phyloP scores from a whole-genome alignment of 1,140 invertebrate genomes.

The Cecropterus lyciades region DNA sequence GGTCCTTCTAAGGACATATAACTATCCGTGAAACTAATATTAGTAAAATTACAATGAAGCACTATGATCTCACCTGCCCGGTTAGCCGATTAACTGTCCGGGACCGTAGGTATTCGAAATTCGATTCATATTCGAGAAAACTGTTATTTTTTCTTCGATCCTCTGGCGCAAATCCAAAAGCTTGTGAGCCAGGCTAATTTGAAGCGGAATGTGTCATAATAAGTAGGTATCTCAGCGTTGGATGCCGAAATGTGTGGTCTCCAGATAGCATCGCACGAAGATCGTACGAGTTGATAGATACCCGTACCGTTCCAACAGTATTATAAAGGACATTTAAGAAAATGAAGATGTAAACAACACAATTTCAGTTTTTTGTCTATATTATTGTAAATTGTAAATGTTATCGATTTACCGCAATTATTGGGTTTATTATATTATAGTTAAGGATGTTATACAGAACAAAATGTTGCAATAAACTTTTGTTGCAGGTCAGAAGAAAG shows the following conservation, averaged over 20 bases:
- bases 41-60: neutral
- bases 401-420: too few species aligned
- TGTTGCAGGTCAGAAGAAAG: slow-evolving; percentile 90
- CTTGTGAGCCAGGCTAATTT: slow-evolving; percentile 68
- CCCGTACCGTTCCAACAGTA: slow-evolving; percentile 22
- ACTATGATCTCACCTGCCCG: slow-evolving; percentile 9
- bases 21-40: neutral
- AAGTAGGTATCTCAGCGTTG: slow-evolving; percentile 58
- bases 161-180: slow-evolving; percentile 63
- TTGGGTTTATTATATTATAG: too few species aligned
- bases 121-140: slow-evolving; percentile 42
- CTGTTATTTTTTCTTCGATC: slow-evolving; percentile 54
- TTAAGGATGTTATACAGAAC: too few species aligned
- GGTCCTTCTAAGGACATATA: too few species aligned
- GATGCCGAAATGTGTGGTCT: slow-evolving; percentile 48
- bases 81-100: slow-evolving; percentile 10
- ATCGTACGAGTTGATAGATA: slow-evolving; percentile 46
- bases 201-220: slow-evolving; percentile 76
- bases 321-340: slow-evolving; percentile 2
- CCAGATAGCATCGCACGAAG: slow-evolving; percentile 49
- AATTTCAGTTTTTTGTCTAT: too few species aligned
- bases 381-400: too few species aligned
- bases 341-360: neutral
- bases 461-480: slow-evolving; percentile 36
- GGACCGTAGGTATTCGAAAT: slow-evolving; percentile 20